Evolutionary conservation across 2,797 vertebrate species (phyloP), one percentile per base, ranked within the genome.

Genomic region (Melanogrammus aeglefinus): DNA sequence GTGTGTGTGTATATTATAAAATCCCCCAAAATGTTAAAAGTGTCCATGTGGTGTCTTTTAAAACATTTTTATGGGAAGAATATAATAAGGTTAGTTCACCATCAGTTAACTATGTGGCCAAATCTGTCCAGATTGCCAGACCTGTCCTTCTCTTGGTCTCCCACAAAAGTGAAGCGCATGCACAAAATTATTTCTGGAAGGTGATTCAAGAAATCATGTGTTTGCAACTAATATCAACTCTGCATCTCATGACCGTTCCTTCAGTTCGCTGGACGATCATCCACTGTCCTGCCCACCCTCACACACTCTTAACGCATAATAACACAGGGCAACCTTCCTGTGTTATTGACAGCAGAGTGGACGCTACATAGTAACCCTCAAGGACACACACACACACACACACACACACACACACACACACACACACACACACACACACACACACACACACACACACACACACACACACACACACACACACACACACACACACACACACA

Each of bases 331-430:
- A 88, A 84, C 80, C 77, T 85, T 69, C 78, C 76, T 8, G 81
- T 80, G 90, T 91, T 35, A 86, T 87, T 91, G 90, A 89, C 89
- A 89, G 88, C 72, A 89, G 87, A 91, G 86, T 90, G 88, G 84
- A 81, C 86, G 83, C 76, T 77, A 81, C 83, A 80, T 80, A 82
- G 80, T 85, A 84, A 85, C 86, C 82, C 76, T 35, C 83, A 27
- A n/a, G 47, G n/a, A 77, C 70, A 82, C 77, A 44, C 74, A 63
- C 38, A 21, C 66, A 29, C 79, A 27, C n/a, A n/a, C 79, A 79
- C 79, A 83, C 83, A 86, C 51, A 57, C 51, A 80, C 70, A 82
- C 77, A 57, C 73, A 3, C 18, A n/a, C 35, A 78, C 70, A 82
- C 76, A 57, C 74, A 6, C 18, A 14, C 35, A 33, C 39, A 57